Evolutionary conservation across 2,113 vertebrate genomes (phyloP).

Genomic region (Vidua macroura): DNA sequence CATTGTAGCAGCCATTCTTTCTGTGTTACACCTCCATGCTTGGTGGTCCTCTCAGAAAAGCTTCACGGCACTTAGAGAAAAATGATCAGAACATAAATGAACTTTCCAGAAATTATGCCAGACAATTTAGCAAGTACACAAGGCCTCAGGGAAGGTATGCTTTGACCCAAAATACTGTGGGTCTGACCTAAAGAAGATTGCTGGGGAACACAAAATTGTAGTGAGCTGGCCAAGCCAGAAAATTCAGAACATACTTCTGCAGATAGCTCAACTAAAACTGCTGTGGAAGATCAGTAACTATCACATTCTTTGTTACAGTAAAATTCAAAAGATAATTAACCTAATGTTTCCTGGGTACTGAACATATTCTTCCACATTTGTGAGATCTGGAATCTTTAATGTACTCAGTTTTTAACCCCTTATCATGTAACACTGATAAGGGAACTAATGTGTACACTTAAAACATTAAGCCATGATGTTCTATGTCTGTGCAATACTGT

Average conservation of each 20-base stretch:
- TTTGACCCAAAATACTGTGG: not conserved
- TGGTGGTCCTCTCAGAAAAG: not conserved
- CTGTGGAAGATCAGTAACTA: not conserved
- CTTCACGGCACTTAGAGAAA: not conserved
- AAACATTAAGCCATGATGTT: accelerated
- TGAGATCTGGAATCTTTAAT: not conserved
- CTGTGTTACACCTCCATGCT: not conserved
- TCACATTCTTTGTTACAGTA: not conserved
- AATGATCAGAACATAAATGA: not conserved
- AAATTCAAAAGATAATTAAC: not conserved
- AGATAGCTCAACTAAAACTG: not conserved
- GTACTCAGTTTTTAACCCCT: not conserved
- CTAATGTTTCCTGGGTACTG: not conserved
- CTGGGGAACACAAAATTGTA: not conserved
- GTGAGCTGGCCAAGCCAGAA: not conserved
- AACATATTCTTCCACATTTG: not conserved
- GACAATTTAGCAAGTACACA: not conserved
- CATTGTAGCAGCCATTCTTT: not conserved
- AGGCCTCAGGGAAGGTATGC: not conserved
- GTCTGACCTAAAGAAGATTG: not conserved
- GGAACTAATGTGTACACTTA: not conserved
- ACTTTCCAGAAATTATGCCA: not conserved
- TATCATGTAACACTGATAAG: not conserved
- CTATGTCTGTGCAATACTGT: not conserved
- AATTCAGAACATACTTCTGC: not conserved